Evolutionary conservation across 92 coral and sea anemone species (phyloP).

Genomic region (Porites evermanni): DNA sequence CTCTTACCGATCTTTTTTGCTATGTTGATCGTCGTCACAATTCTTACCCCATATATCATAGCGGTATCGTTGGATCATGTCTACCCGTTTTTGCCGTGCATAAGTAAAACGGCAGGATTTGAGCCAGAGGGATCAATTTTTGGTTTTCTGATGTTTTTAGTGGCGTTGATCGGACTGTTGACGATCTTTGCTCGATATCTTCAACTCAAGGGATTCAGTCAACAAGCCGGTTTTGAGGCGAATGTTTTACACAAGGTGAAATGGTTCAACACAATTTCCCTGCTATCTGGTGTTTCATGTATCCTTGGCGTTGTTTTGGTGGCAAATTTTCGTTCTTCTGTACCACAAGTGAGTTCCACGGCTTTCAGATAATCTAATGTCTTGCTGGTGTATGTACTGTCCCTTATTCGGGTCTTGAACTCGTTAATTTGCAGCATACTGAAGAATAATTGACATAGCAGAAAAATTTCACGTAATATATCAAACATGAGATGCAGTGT

Average conservation of each 20-base stretch:
- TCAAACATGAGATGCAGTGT: too few species aligned
- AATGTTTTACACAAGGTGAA: not conserved
- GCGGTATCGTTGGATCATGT: slow-evolving; percentile 57
- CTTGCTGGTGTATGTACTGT: too few species aligned
- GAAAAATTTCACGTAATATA: too few species aligned
- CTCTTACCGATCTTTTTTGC: not conserved
- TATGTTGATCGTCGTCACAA: not conserved
- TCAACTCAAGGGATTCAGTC: slow-evolving; percentile 19
- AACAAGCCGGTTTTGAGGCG: not conserved
- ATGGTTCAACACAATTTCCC: slow-evolving; percentile 9
- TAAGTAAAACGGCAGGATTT: slow-evolving; percentile 51
- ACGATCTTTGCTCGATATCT: slow-evolving; percentile 40
- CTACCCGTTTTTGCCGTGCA: slow-evolving; percentile 56
- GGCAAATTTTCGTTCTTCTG: not conserved
- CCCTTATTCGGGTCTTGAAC: too few species aligned
- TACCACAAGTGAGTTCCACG: not conserved
- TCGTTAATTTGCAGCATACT: too few species aligned
- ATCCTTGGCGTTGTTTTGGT: slow-evolving; percentile 1
- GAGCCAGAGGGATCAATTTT: slow-evolving; percentile 60
- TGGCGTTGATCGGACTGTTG: slow-evolving; percentile 34
- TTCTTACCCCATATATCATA: slow-evolving; percentile 53
- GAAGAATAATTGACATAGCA: too few species aligned
- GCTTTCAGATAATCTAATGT: too few species aligned
- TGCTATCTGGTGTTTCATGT: slow-evolving; percentile 11
- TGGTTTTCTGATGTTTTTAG: slow-evolving; percentile 45